Base-by-base conservation (phyloP, 2,797 vertebrate genomes). In the Nannoperca obscura region DNA sequence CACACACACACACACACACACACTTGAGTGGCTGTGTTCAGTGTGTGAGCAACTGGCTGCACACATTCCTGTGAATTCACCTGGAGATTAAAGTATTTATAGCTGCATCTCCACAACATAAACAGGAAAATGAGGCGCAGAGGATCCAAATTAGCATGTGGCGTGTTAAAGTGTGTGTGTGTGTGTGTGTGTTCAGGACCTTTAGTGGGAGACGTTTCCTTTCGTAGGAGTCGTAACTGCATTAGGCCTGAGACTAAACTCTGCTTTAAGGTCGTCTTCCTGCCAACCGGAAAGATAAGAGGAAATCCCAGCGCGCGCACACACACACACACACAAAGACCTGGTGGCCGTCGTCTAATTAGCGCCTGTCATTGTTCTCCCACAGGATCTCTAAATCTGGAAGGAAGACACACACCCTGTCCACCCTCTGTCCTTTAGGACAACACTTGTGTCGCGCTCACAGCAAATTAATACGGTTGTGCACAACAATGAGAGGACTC, bases 371-470 rank as follows among this genome's bases (percentile, higher is more conserved):
- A 91, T 91, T 92, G 91, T 93, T 88, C 89, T 79, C 88, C 89
- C 88, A 80, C 88, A 89, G 88, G 91, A 91, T 85, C 82, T 91
- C 92, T 92, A 91, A 91, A 90, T 90, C 84, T 90, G 83, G 89
- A 87, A 82, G 75, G 69, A 81, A 81, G 79, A 86, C 71, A 71
- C 91, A 82, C 86, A 72, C 80, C 86, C 86, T 12, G 46, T 71
- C 75, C 78, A 74, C 69, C 83, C 82, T 55, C 65, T 50, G 71
- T 85, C 73, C 82, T 82, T 85, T 81, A 77, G 40, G 78, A 36
- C 1, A 32, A 30, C 71, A 62, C n/a, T 46, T 12, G 42, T 40
- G 58, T 52, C 38, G 0, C 2, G 20, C 68, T 53, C 52, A 1
- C 32, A 11, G 74, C n/a, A 68, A 66, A 72, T 10, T 1, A 62